Percentiles rank a stretch among this genome's conserved stretches.
Conservation (phyloP, 2,888 invertebrate species). For the Gymnoscelis rufifasciata region DNA sequence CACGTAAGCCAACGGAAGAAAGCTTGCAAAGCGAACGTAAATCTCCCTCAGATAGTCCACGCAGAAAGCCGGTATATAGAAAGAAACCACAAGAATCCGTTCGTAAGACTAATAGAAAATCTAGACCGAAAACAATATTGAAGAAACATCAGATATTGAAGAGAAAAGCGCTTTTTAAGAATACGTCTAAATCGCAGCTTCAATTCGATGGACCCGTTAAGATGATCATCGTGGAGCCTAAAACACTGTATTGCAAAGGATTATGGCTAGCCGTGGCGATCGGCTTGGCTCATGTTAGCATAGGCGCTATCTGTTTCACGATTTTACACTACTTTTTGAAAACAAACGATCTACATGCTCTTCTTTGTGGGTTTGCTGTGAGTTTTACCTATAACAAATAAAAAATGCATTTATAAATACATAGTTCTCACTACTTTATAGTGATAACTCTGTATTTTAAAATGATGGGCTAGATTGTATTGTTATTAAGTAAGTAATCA, state of each 20-base stretch:
- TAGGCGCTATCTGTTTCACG: neutral
- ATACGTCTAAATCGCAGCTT: neutral
- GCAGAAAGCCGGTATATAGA: neutral
- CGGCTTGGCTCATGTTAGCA: neutral
- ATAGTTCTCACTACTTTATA: neutral
- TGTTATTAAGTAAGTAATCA: too few species aligned
- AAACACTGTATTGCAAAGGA: neutral
- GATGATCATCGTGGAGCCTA: slow-evolving; percentile 1
- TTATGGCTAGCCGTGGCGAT: neutral
- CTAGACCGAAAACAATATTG: neutral
- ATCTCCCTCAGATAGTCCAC: neutral
- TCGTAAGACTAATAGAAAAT: neutral
- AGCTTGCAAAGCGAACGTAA: too few species aligned
- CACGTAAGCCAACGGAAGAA: too few species aligned
- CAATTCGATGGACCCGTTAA: neutral
- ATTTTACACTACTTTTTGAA: neutral
- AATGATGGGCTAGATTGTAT: too few species aligned
- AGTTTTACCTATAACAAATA: neutral
- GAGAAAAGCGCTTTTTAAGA: neutral
- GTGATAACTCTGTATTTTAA: too few species aligned
- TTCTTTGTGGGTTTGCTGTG: slow-evolving; percentile 1
- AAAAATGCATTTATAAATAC: neutral
- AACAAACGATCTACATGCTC: neutral
- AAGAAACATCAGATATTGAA: neutral
- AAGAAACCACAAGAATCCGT: neutral